These are phyloP conservation scores for Naso thynnoides DNA, from an alignment of 2,797 vertebrate genomes.

Conservation along the genomic window DNA sequence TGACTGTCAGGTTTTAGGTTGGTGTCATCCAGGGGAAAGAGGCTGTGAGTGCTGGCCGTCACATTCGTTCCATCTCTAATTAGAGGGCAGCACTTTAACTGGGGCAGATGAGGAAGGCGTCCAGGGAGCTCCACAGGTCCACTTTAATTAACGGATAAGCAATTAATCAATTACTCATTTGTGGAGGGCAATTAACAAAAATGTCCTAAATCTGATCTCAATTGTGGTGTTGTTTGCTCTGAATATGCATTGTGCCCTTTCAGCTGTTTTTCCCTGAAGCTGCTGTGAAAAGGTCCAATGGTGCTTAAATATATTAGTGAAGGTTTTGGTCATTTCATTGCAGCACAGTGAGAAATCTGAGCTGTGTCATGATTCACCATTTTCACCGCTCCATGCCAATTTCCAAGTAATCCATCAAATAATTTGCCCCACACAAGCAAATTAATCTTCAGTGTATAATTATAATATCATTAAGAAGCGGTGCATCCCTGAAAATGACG, in stretches of 20 bases:
- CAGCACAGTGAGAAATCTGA: constrained; percentile 26
- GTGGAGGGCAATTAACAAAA: constrained; percentile 55
- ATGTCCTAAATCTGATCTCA: constrained; percentile 48
- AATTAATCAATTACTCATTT: constrained; percentile 76
- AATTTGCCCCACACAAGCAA: constrained; percentile 53
- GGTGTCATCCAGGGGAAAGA: constrained; percentile 36
- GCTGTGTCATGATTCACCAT: constrained; percentile 22
- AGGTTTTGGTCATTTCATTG: constrained; percentile 45
- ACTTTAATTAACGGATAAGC: constrained; percentile 70
- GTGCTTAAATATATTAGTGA: constrained; percentile 2
- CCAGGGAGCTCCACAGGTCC: constrained; percentile 53
- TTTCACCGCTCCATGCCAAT: constrained; percentile 53
- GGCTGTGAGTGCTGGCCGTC: constrained; percentile 13
- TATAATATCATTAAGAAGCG: constrained; percentile 68
- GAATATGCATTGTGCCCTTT: constrained; percentile 8
- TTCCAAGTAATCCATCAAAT: constrained; percentile 72
- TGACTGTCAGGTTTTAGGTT: constrained; percentile 49
- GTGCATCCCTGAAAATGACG: constrained; percentile 63
- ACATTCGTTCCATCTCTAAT: constrained; percentile 63
- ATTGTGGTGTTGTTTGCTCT: constrained; percentile 43
- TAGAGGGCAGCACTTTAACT: constrained; percentile 59
- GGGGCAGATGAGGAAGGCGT: constrained; percentile 44
- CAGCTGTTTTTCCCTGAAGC: constrained; percentile 16
- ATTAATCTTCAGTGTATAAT: constrained; percentile 75
- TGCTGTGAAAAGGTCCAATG: neutral